Conservation (phyloP, 2,797 vertebrate genomes). For the Esox lucius region DNA sequence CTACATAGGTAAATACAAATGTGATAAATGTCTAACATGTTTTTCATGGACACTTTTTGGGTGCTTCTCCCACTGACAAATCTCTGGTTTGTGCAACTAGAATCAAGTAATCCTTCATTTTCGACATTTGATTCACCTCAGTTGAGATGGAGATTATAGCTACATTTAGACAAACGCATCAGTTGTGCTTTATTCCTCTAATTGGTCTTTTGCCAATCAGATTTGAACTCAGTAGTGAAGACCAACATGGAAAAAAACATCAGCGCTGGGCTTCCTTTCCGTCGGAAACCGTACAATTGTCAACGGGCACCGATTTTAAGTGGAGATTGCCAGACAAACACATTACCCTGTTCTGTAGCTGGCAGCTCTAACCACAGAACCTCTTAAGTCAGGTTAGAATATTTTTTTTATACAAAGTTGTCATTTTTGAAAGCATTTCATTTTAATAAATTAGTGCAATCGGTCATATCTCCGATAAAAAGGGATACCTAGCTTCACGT, state of each 20-base stretch:
- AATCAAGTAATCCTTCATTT: neutral
- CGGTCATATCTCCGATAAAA: slow-evolving; percentile 67
- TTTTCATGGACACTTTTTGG: neutral
- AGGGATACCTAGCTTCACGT: slow-evolving; percentile 22
- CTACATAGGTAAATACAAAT: slow-evolving; percentile 36
- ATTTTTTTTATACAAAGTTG: slow-evolving; percentile 9
- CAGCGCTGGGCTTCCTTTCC: no score
- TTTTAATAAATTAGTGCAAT: slow-evolving; percentile 68
- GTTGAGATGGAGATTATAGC: neutral
- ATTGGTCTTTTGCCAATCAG: no score
- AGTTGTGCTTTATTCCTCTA: no score
- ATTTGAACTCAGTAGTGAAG: neutral
- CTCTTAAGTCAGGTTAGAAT: slow-evolving; percentile 40
- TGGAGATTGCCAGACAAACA: neutral
- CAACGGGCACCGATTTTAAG: neutral
- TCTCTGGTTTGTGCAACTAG: neutral
- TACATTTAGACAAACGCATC: no score
- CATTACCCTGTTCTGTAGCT: neutral
- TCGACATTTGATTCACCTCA: neutral
- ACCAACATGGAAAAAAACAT: no score
- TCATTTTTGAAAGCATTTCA: slow-evolving; percentile 31
- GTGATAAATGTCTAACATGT: neutral
- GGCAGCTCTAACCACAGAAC: neutral
- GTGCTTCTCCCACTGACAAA: neutral
- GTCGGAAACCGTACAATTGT: neutral